Conservation (phyloP, 2,797 vertebrate species). For the Neosilurus hyrtlii region DNA sequence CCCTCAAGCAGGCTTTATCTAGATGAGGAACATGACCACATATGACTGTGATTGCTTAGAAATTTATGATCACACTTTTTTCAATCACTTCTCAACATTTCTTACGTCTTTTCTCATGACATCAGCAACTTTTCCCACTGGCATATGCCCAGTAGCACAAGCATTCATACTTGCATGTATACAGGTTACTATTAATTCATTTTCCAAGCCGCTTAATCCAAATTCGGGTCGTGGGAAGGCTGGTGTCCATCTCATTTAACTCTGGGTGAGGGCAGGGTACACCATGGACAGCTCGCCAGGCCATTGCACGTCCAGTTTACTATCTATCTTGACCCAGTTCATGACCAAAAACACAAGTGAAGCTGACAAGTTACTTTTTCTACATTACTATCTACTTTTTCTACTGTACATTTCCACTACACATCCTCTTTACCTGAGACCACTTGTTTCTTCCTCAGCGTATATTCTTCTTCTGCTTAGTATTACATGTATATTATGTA, state of each 20-base stretch:
- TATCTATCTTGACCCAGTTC: not conserved
- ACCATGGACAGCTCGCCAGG: no score
- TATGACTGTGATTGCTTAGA: constrained; percentile 25
- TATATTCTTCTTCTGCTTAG: no score
- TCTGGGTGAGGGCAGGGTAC: no score
- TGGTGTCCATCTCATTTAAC: no score
- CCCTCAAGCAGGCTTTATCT: constrained; percentile 19
- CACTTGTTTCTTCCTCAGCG: not conserved
- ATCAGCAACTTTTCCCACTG: constrained; percentile 12
- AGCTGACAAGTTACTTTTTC: not conserved
- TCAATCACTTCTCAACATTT: constrained; percentile 14
- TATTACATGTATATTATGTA: no score
- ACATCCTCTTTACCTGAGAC: not conserved
- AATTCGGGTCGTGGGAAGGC: no score
- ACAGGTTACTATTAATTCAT: not conserved
- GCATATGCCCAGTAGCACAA: constrained; percentile 23
- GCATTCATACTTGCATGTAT: no score
- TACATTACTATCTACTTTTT: not conserved
- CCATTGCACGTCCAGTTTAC: no score
- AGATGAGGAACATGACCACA: constrained; percentile 21
- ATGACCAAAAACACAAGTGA: not conserved
- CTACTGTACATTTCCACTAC: not conserved
- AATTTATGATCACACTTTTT: constrained; percentile 33
- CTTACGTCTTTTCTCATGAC: constrained; percentile 42
- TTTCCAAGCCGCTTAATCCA: no score